Evolutionary conservation across 2,888 invertebrate genomes (phyloP), one percentile per base, ranked within the genome.

Genomic region (Trichopoda pennipes): DNA sequence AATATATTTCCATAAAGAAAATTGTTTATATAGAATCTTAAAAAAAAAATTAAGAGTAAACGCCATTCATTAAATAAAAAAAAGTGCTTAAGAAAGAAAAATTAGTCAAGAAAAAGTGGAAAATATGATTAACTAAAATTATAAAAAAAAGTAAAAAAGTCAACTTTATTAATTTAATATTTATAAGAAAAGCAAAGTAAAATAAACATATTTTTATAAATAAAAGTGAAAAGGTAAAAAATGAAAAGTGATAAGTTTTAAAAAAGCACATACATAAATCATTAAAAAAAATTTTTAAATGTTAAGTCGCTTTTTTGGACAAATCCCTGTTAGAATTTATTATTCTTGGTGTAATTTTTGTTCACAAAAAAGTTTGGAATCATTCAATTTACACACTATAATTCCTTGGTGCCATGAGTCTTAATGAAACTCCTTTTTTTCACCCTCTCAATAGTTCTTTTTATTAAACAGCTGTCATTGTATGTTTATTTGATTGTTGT

Each of bases 381-480:
- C n/a, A 0, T 63, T 12, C 4, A 21, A 1, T 28, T 49, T 56
- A 58, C 23, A 42, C 12, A 61, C 23, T 53, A 32, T 42, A 32
- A 28, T 51, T 58, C 21, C 35, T 66, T 63, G 68, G 68, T 75
- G 60, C 73, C 64, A 58, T 55, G 66, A 72, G 44, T 64, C 58
- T 70, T 81, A 56, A n/a, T 47, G 47, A 23, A 64, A 44, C 51
- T 74, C 56, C 77, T 73, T 73, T 76, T 69, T 79, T 44, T 49
- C 69, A 49, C 64, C 58, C 69, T 58, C 58, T 56, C 19, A 51
- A 49, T 17, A 14, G 17, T 44, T 14, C 1, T n/a, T 28, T 51
- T 32, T 42, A 9, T 64, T 35, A 56, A 82, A 82, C 81, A 82
- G 81, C 81, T 82, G 81, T 78, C 81, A 72, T 70, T 78, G 81